Percentiles rank a stretch among this genome's conserved stretches.
phyloP scores from a whole-genome alignment of 2,888 invertebrate genomes.

The Ophion ventricosus region DNA sequence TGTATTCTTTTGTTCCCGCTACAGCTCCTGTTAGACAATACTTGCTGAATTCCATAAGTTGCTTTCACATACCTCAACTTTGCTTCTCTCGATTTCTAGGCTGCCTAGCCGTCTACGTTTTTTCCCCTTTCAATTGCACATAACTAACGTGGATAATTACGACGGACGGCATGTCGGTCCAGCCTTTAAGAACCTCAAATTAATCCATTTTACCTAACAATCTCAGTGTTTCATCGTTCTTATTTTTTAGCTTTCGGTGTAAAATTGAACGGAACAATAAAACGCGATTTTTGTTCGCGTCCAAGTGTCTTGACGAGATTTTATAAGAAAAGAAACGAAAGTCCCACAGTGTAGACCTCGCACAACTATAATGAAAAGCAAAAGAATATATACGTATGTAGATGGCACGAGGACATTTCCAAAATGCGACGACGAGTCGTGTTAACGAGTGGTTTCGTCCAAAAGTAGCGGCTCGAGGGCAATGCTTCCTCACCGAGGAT shows the following conservation, averaged over 20 bases:
- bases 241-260: background rate
- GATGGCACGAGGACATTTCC: constrained; percentile 60
- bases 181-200: background rate
- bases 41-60: background rate
- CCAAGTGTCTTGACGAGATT: background rate
- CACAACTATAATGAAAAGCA: background rate
- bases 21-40: too few species aligned
- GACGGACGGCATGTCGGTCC: background rate
- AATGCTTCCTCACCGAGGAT: background rate
- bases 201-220: background rate
- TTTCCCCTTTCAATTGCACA: background rate
- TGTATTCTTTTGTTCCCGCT: background rate
- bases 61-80: background rate
- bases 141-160: background rate
- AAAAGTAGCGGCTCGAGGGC: background rate
- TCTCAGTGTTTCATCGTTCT: background rate
- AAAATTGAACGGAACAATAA: background rate
- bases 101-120: background rate
- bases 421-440: constrained; percentile 44
- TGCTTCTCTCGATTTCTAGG: background rate
- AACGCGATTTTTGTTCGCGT: constrained; percentile 8
- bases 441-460: background rate
- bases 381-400: constrained; percentile 1
- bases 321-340: constrained; percentile 6
- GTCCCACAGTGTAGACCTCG: background rate